Conservation (phyloP, 2,888 invertebrate species). For the Drosophila paranaensis region DNA sequence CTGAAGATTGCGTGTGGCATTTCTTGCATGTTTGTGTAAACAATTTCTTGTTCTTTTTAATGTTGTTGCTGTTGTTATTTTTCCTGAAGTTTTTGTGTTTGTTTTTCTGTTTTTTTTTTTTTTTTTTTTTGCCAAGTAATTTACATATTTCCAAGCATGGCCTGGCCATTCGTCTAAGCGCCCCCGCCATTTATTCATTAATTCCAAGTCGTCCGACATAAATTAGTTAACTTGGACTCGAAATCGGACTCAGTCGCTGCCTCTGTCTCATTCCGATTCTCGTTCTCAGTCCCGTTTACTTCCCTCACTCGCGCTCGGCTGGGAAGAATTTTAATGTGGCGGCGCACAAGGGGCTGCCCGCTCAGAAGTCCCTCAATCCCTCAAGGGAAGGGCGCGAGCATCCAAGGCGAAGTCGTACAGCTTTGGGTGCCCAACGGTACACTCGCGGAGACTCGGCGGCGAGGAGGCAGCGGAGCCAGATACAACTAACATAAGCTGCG, state of each 20-base stretch:
- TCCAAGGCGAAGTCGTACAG: slow-evolving; percentile 21
- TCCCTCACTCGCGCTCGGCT: slow-evolving; percentile 30
- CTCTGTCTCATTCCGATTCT: slow-evolving; percentile 39
- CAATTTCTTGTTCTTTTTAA: slow-evolving; percentile 39
- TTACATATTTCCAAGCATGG: slow-evolving; percentile 68
- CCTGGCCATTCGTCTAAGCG: slow-evolving; percentile 72
- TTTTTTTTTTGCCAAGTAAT: slow-evolving; percentile 63
- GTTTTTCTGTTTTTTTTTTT: background rate
- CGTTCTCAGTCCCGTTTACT: slow-evolving; percentile 6
- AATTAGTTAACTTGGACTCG: slow-evolving; percentile 79
- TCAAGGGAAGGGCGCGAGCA: slow-evolving; percentile 26
- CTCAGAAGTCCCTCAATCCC: slow-evolving; percentile 43
- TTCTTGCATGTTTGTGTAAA: slow-evolving; percentile 54
- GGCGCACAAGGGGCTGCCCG: slow-evolving; percentile 25
- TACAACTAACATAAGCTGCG: slow-evolving; percentile 71
- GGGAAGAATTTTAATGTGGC: slow-evolving; percentile 78
- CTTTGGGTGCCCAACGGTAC: slow-evolving; percentile 43
- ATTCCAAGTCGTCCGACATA: slow-evolving; percentile 79
- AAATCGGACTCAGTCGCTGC: slow-evolving; percentile 41
- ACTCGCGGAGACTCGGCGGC: background rate
- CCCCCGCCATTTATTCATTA: slow-evolving; percentile 80
- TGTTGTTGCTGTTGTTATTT: slow-evolving; percentile 27
- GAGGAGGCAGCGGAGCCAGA: slow-evolving; percentile 15
- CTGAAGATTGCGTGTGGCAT: slow-evolving; percentile 73
- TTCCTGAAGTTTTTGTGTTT: slow-evolving; percentile 28